A percentile compares a stretch with the other conserved stretches of the same genome.
phyloP scores from a whole-genome alignment of 2,113 vertebrate genomes.

The Oncorhynchus gorbuscha region DNA sequence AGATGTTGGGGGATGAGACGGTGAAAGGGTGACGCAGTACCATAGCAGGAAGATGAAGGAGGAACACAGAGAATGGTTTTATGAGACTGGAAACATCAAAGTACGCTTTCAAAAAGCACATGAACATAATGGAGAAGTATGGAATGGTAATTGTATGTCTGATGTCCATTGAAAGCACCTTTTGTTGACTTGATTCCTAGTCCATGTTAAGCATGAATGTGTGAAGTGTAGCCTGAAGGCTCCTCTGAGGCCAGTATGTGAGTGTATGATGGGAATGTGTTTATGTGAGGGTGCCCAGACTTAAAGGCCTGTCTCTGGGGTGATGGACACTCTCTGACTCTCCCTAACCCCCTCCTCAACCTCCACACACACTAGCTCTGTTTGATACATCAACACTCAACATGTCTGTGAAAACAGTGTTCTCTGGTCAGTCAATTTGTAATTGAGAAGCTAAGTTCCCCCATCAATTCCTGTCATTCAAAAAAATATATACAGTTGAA shows the following conservation, averaged over 20 bases:
- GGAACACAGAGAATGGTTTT: background rate
- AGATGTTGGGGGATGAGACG: conserved; percentile 4
- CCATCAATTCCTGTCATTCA: no score
- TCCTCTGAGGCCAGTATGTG: background rate
- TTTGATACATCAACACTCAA: no score
- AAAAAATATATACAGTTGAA: no score
- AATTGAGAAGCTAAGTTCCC: no score
- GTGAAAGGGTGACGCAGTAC: background rate
- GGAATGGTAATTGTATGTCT: no score
- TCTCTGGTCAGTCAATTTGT: no score
- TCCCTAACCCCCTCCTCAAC: conserved; percentile 10
- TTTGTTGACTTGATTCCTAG: conserved; percentile 21
- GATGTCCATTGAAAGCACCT: conserved; percentile 11
- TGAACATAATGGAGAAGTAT: background rate
- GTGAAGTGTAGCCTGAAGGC: conserved; percentile 6
- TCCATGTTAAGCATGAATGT: conserved; percentile 42
- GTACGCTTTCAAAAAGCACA: background rate
- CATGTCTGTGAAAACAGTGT: no score
- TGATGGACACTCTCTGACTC: conserved; percentile 38
- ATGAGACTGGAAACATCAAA: background rate
- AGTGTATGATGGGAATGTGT: conserved; percentile 22
- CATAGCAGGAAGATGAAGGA: background rate
- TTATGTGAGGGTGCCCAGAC: conserved; percentile 35
- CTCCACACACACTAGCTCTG: background rate
- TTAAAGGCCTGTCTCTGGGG: conserved; percentile 43